Evolutionary conservation across 2,797 vertebrate species (phyloP).

Genomic region (Distichodus sexfasciatus): DNA sequence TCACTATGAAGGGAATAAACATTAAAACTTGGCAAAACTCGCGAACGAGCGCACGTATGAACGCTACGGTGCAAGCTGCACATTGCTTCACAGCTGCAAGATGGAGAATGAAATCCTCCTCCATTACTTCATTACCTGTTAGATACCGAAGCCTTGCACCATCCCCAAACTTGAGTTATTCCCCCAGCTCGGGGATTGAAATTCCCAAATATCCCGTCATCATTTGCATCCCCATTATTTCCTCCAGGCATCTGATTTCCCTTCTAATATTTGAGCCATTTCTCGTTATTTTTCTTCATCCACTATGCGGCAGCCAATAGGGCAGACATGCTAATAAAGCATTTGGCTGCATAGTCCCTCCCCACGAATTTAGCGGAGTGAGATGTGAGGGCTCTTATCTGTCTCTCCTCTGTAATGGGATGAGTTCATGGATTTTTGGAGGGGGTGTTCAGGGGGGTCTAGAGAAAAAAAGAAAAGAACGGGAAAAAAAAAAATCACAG

Average conservation of each 20-base stretch:
- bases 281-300: conserved; percentile 62
- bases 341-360: conserved; percentile 64
- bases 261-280: conserved; percentile 28
- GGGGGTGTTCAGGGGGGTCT: conserved; percentile 48
- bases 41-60: too few relatives aligned
- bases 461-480: conserved; percentile 53
- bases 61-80: too few relatives aligned
- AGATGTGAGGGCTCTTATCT: conserved; percentile 73
- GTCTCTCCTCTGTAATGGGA: conserved; percentile 71
- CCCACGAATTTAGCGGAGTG: conserved; percentile 69
- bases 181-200: too few relatives aligned
- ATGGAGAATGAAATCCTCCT: too few relatives aligned
- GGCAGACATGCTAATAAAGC: conserved; percentile 69
- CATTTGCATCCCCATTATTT: conserved; percentile 38
- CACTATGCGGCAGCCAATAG: conserved; percentile 63
- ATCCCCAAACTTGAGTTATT: too few relatives aligned
- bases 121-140: too few relatives aligned
- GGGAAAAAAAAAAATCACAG: conserved; percentile 67
- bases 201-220: conserved; percentile 24
- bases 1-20: too few relatives aligned
- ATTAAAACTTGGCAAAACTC: too few relatives aligned
- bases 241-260: neutral
- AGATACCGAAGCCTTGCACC: too few relatives aligned
- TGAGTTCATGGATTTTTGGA: conserved; percentile 74
- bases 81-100: too few relatives aligned